Percentiles rank a stretch among this genome's conserved stretches.
Conservation (phyloP, 2,888 invertebrate genomes). For the Pammene aurita region DNA sequence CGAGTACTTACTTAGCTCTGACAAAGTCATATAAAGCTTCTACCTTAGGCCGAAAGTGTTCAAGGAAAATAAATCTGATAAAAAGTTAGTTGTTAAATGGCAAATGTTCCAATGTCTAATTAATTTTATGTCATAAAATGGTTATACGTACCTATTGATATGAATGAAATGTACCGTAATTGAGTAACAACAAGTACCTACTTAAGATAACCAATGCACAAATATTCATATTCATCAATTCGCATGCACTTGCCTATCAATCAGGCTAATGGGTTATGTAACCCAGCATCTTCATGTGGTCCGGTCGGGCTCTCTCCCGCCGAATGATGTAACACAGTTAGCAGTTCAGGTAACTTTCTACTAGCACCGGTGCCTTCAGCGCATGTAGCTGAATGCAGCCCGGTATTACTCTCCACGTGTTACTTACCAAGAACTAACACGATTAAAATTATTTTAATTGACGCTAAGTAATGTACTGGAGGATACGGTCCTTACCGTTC, state of each 20-base stretch:
- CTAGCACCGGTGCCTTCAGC: slow-evolving; percentile 9
- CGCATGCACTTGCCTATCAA: slow-evolving; percentile 30
- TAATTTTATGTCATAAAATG: too few relatives aligned
- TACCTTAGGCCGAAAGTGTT: background rate
- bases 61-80: background rate
- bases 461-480: too few relatives aligned
- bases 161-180: too few relatives aligned
- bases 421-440: background rate
- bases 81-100: too few relatives aligned
- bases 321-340: slow-evolving; percentile 35
- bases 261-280: slow-evolving; percentile 36
- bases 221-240: slow-evolving; percentile 20
- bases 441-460: too few relatives aligned
- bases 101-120: too few relatives aligned
- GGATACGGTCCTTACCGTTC: too few relatives aligned
- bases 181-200: too few relatives aligned
- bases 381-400: background rate
- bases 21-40: background rate
- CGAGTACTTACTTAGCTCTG: background rate
- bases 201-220: background rate
- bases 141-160: too few relatives aligned
- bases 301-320: slow-evolving; percentile 35
- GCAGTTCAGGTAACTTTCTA: slow-evolving; percentile 30
- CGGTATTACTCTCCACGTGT: background rate
- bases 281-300: slow-evolving; percentile 33